Evolutionary conservation across 2,888 invertebrate genomes (phyloP).

Genomic region (Yponomeuta cagnagella): DNA sequence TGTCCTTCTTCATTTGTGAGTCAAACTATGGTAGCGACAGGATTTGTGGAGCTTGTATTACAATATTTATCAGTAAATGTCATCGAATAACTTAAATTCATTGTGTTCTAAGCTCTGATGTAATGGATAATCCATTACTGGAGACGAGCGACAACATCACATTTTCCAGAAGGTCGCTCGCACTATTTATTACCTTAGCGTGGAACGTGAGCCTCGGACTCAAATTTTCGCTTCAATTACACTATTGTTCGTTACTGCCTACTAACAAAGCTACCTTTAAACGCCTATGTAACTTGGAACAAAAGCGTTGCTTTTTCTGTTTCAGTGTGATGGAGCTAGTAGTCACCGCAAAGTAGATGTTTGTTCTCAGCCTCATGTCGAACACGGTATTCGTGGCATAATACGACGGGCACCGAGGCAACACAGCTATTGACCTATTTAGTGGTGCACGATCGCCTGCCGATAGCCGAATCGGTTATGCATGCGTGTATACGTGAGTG

Average conservation of each 20-base stretch:
- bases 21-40: neutral
- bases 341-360: neutral
- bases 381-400: slow-evolving; percentile 18
- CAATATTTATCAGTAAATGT: slow-evolving; percentile 1
- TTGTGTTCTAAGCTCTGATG: neutral
- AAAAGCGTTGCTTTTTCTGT: neutral
- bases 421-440: slow-evolving; percentile 63
- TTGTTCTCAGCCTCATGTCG: neutral
- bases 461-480: slow-evolving; percentile 60
- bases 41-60: neutral
- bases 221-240: neutral
- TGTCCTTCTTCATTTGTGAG: neutral
- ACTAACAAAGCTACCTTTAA: neutral
- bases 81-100: neutral
- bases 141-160: neutral
- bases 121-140: neutral
- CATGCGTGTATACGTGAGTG: slow-evolving; percentile 63
- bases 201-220: neutral
- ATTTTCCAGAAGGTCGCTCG: neutral
- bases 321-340: neutral
- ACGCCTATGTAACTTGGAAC: neutral
- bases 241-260: slow-evolving; percentile 1
- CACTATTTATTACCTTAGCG: neutral
- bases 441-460: slow-evolving; percentile 51
- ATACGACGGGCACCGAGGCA: slow-evolving; percentile 25